Conservation (phyloP, 2,113 vertebrate species). For the Talpa occidentalis region DNA sequence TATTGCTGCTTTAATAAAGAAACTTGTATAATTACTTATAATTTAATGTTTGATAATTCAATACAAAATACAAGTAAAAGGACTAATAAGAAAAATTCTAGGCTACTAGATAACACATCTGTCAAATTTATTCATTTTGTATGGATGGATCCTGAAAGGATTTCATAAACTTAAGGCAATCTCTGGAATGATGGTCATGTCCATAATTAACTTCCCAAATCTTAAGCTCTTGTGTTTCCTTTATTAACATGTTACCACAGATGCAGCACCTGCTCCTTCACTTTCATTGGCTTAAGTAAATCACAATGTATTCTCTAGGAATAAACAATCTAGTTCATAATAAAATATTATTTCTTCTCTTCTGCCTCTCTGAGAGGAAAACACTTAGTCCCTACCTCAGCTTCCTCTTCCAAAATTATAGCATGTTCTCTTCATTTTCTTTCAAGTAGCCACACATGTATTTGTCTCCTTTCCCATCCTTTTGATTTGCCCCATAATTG, state of each 20-base stretch:
- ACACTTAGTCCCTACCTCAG: neutral
- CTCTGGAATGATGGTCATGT: neutral
- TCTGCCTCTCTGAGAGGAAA: neutral
- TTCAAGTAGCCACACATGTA: neutral
- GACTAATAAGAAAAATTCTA: conserved; percentile 35
- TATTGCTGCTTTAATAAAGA: conserved; percentile 17
- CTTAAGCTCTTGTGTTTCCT: neutral
- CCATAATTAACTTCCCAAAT: neutral
- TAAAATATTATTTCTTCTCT: neutral
- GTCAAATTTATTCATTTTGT: neutral
- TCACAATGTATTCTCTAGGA: neutral
- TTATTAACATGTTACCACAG: neutral
- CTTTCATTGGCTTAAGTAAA: neutral
- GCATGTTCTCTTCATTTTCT: neutral
- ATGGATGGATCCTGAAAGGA: conserved; percentile 33
- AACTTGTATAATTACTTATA: conserved; percentile 5
- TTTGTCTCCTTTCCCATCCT: neutral
- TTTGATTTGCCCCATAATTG: neutral
- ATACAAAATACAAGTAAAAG: conserved; percentile 36
- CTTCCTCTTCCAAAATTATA: neutral
- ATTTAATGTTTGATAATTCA: conserved; percentile 27
- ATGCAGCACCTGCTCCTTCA: neutral
- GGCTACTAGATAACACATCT: neutral
- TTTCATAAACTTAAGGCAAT: conserved; percentile 18
- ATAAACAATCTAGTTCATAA: neutral